Base-by-base conservation (phyloP, 2,888 invertebrate genomes). In the Halocaridina rubra region DNA sequence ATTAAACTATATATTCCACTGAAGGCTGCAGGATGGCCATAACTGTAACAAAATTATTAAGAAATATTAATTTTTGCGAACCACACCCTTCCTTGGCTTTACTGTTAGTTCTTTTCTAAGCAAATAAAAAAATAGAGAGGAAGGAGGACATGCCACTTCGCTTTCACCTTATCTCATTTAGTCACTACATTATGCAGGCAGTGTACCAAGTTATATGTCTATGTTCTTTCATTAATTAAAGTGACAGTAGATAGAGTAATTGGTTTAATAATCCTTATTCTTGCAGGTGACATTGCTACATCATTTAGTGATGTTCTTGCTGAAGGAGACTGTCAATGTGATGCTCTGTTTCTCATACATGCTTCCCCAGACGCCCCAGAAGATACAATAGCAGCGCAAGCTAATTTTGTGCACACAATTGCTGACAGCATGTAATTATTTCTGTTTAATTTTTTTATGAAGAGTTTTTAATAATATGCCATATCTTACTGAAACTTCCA, bases 261-360 rank as follows among this genome's bases (percentile, higher is more conserved):
- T 64, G 10, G n/a, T 3, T 3, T 3, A 13, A 2, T 29, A 3
- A 29, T 30, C 4, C 24, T n/a, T 29, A 29, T 39, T 16, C 39
- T 13, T 24, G 64, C 76, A 87, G 87, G 61, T 53, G 80, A 85
- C n/a, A 59, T 87, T 16, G 85, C 87, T 3, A 85, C 87, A 8
- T 85, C 85, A 19, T 39, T 87, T 39, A 87, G 81, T 59, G 87
- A 87, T 39, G 85, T 82, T 8, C 32, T 87, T 53, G 87, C 82
- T 1, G 85, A 85, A 67, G 82, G 82, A 0, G 77, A 81, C n/a
- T 87, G 87, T 33, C 29, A 32, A n/a, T 87, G 87, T 24, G 87
- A 87, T 67, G 76, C 79, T 3, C 33, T 87, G 61, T 87, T 87
- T 80, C 64, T 87, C 0, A 59, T 87, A 0, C 87, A 87, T 61